Evolutionary conservation across 2,888 invertebrate genomes (phyloP), one percentile per base, ranked within the genome.

Genomic region (Drosophila setosimentum): DNA sequence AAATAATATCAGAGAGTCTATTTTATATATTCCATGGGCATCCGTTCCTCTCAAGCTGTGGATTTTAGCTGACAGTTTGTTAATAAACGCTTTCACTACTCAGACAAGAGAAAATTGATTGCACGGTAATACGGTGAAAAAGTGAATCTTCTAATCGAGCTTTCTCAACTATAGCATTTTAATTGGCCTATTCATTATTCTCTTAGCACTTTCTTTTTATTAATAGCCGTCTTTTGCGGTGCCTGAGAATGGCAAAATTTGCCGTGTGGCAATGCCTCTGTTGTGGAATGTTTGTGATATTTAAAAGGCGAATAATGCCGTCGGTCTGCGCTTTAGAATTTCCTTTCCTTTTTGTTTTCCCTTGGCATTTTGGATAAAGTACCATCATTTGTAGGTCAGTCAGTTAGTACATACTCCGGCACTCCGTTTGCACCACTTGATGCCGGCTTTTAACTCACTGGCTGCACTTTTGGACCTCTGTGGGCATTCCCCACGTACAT

Each of bases 391-490:
- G 54, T 73, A 68, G 82, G 71, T 85, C 83, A 77, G 54, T 53
- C 49, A 30, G 42, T 54, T 49, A 58, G 57, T 63, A 24, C 24
- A 16, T 45, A 45, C 21, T 24, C 57, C 13, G 11, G 7, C 21
- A 45, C 21, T 21, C 57, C 13, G 13, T 50, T 58, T 50, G 29
- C 66, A 37, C 21, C 51, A 49, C 48, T 58, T 67, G 50, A 35
- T 58, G 64, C 40, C 49, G 51, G 30, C 54, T 45, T 84, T 78
- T 80, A 69, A 64, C 71, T 63, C 70, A 61, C 66, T 49, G 62
- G 51, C 80, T 89, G 85, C 83, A 83, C 75, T 83, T 79, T 67
- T 68, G 61, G 73, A 65, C 58, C 70, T 51, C 62, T 53, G 40
- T 54, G 13, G 24, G 33, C 37, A 48, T 45, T 58, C 62, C 53